phyloP scores from a whole-genome alignment of 2,797 vertebrate species.

The Caiman crocodilus region DNA sequence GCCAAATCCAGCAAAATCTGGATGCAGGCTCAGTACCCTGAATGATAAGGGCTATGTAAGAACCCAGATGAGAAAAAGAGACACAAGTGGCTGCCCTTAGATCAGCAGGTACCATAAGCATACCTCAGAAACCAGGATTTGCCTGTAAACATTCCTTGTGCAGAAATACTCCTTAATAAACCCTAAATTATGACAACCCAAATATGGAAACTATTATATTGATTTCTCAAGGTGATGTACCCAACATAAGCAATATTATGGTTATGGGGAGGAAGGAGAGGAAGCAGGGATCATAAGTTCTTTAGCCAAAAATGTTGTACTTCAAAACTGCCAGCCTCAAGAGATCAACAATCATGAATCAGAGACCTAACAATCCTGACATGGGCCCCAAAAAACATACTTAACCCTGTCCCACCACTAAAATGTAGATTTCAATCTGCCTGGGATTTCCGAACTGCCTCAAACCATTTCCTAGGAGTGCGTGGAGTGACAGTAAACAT shows the following conservation, averaged over 20 bases:
- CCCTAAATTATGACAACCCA: not conserved
- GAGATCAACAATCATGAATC: no score
- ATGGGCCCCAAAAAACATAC: no score
- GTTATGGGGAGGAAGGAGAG: no score
- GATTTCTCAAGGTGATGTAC: not conserved
- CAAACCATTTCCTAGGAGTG: no score
- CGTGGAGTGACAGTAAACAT: no score
- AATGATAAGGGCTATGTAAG: not conserved
- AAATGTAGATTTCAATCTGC: no score
- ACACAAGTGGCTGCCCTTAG: not conserved
- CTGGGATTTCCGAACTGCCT: no score
- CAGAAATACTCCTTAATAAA: not conserved
- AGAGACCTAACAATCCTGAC: no score
- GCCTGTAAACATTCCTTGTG: not conserved
- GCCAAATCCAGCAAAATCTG: constrained; percentile 10
- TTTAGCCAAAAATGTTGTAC: not conserved
- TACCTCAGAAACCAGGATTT: no score
- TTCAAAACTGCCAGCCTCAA: no score
- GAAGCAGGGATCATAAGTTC: not conserved
- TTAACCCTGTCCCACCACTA: no score
- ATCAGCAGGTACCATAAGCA: not conserved
- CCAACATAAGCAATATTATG: not conserved
- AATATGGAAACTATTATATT: not conserved
- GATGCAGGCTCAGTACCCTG: not conserved
- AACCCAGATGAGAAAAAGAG: not conserved